A percentile compares a stretch with the other conserved stretches of the same genome.
Evolutionary conservation across 2,113 vertebrate species (phyloP).

Genomic region (Marcusenius ussheri): DNA sequence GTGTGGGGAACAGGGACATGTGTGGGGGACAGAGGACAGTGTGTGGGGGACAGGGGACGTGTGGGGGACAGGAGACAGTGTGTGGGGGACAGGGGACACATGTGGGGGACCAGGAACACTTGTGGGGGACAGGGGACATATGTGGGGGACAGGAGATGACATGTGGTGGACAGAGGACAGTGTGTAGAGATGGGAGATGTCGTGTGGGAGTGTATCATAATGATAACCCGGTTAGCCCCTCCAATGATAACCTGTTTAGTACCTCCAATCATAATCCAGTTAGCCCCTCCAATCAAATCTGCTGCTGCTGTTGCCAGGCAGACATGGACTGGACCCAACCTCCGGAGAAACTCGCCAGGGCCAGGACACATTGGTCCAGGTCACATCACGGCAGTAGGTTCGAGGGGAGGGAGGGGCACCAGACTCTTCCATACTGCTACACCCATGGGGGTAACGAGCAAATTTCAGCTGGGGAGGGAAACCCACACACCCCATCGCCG

Average conservation of each 20-base stretch:
- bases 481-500: neutral
- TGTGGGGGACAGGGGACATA: neutral
- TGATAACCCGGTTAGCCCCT: slow-evolving; percentile 21
- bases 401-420: no score
- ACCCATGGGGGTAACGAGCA: neutral
- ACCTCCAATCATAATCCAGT: neutral
- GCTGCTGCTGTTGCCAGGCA: slow-evolving; percentile 26
- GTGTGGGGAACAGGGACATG: no score
- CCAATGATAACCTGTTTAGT: neutral
- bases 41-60: no score
- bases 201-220: neutral
- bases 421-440: neutral
- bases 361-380: neutral
- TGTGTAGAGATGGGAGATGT: neutral
- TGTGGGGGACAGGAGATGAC: neutral
- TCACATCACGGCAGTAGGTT: neutral
- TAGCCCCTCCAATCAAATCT: neutral
- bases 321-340: slow-evolving; percentile 20
- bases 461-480: neutral
- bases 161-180: neutral
- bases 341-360: neutral
- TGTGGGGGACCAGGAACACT: no score
- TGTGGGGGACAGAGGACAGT: neutral
- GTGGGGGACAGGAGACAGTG: neutral
- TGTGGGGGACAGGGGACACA: neutral